Percentiles rank a stretch among this genome's conserved stretches.
These are phyloP conservation scores for Lithobates pipiens DNA, from an alignment of 2,797 vertebrate species.

Conservation along the genomic window DNA sequence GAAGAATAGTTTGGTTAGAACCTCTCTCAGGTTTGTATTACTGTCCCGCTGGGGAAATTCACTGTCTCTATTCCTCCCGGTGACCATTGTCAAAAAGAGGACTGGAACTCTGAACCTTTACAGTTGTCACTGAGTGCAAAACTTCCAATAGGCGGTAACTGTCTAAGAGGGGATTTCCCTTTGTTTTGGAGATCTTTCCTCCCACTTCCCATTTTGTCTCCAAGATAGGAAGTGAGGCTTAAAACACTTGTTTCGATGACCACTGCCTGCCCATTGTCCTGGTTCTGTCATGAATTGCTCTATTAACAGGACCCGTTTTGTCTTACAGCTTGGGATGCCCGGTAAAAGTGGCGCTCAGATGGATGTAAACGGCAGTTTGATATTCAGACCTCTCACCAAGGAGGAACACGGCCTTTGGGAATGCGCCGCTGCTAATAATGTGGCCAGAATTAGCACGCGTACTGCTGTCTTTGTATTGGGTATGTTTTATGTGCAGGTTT, in stretches of 20 bases:
- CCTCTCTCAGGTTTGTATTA: too few relatives aligned
- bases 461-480: slow-evolving; percentile 89
- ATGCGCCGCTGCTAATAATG: slow-evolving; percentile 86
- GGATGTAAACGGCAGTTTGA: slow-evolving; percentile 84
- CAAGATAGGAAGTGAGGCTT: background rate
- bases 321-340: slow-evolving; percentile 79
- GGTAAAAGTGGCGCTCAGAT: slow-evolving; percentile 77
- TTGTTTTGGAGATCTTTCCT: too few relatives aligned
- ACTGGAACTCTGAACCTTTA: too few relatives aligned
- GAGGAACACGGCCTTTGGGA: slow-evolving; percentile 92
- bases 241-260: too few relatives aligned
- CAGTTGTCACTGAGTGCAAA: too few relatives aligned
- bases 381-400: slow-evolving; percentile 85
- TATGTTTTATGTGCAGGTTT: slow-evolving; percentile 68
- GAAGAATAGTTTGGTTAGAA: too few relatives aligned
- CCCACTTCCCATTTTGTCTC: background rate
- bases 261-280: background rate
- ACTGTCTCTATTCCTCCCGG: background rate
- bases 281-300: background rate
- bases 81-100: too few relatives aligned
- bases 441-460: slow-evolving; percentile 81
- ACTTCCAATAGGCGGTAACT: too few relatives aligned
- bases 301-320: background rate
- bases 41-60: background rate
- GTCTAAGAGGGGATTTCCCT: background rate